These are phyloP conservation scores for Branchinecta lynchi DNA, from an alignment of 1,140 invertebrate species.

Conservation along the genomic window DNA sequence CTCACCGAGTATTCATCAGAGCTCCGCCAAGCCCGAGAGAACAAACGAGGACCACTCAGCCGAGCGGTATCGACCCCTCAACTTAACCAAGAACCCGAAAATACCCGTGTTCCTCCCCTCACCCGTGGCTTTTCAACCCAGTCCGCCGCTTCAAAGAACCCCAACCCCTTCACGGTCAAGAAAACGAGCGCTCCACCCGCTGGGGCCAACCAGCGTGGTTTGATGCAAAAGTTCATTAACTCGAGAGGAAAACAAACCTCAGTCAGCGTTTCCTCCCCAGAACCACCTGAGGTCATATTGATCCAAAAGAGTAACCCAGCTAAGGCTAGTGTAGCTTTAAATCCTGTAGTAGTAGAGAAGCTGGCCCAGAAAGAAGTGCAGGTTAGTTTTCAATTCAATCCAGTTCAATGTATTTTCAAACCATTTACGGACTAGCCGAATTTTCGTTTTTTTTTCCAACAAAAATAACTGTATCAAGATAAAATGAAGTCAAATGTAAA, in stretches of 20 bases:
- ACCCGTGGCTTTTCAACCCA: conserved; percentile 27
- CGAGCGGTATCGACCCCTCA: not conserved
- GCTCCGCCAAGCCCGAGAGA: conserved; percentile 20
- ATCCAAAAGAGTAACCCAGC: not conserved
- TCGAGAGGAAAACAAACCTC: conserved; percentile 37
- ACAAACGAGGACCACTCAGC: conserved; percentile 11
- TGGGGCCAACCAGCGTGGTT: conserved; percentile 42
- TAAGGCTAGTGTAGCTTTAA: not conserved
- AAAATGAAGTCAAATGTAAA: too few relatives aligned
- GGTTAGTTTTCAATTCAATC: too few relatives aligned
- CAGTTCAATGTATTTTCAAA: too few relatives aligned
- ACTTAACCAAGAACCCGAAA: conserved; percentile 29
- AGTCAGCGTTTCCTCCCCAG: not conserved
- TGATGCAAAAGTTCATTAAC: conserved; percentile 60
- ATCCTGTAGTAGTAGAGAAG: not conserved
- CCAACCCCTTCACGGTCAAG: conserved; percentile 15
- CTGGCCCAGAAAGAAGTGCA: not conserved
- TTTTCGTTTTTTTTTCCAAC: too few relatives aligned
- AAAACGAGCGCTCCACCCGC: conserved; percentile 18
- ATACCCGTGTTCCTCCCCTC: conserved; percentile 40
- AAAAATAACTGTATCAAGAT: too few relatives aligned
- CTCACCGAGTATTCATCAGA: conserved; percentile 10
- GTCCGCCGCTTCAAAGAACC: not conserved
- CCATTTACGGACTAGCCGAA: too few relatives aligned
- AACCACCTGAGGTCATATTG: not conserved